Conservation (phyloP, 2,888 invertebrate genomes). For the Plagiodera versicolora region DNA sequence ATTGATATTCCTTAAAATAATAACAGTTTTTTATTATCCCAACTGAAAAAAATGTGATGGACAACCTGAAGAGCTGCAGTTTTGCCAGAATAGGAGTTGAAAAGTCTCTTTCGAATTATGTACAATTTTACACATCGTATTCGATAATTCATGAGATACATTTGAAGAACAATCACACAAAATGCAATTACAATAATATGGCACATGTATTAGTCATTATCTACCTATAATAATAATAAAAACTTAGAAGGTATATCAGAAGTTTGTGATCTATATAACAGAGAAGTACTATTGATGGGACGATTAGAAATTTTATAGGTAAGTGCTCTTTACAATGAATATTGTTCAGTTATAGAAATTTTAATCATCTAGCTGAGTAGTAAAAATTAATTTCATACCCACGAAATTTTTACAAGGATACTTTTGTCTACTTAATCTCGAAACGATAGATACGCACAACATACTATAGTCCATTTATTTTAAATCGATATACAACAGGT, state of each 20-base stretch:
- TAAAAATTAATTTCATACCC: background rate
- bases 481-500: no score
- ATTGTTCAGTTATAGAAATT: no score
- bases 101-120: slow-evolving; percentile 33
- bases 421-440: background rate
- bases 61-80: background rate
- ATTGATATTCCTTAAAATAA: background rate
- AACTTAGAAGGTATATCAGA: background rate
- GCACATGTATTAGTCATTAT: slow-evolving; percentile 46
- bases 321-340: no score
- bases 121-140: slow-evolving; percentile 48
- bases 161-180: slow-evolving; percentile 48
- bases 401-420: background rate
- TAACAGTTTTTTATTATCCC: background rate
- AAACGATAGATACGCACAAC: background rate
- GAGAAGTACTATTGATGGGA: no score
- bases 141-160: slow-evolving; percentile 43
- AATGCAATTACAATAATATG: slow-evolving; percentile 50
- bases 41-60: background rate
- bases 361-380: background rate
- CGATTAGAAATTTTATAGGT: no score
- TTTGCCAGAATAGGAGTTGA: background rate
- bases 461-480: no score
- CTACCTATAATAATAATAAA: slow-evolving; percentile 20
- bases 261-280: background rate